Evolutionary conservation across 1,140 invertebrate species (phyloP).

Genomic region (Temnothorax longispinosus): DNA sequence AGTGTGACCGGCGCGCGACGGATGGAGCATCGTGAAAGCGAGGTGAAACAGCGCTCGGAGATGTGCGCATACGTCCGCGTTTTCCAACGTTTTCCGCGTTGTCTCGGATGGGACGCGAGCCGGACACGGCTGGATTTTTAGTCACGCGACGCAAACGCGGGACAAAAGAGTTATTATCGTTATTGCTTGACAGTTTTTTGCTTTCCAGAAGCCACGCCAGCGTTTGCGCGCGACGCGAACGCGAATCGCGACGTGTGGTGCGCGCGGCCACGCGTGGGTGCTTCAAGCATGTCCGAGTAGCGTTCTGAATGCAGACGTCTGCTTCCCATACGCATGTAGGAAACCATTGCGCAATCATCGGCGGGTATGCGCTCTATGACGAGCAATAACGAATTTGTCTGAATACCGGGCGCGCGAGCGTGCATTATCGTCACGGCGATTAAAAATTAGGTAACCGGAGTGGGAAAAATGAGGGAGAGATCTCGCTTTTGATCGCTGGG

Average conservation of each 20-base stretch:
- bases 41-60: neutral
- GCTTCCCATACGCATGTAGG: conserved; percentile 57
- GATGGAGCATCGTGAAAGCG: neutral
- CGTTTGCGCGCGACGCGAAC: neutral
- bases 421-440: conserved; percentile 6
- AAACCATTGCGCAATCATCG: conserved; percentile 57
- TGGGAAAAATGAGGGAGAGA: conserved; percentile 30
- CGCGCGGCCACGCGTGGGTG: neutral
- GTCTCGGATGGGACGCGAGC: neutral
- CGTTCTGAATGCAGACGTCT: neutral
- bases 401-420: neutral
- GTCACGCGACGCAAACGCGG: neutral
- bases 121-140: conserved; percentile 3
- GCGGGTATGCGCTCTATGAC: conserved; percentile 24
- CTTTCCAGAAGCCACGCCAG: neutral
- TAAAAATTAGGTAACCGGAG: conserved; percentile 55
- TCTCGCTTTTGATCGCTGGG: neutral
- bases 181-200: neutral
- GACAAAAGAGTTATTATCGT: neutral
- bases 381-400: conserved; percentile 53
- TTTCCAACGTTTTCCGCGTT: neutral
- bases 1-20: no score
- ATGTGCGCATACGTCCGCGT: neutral
- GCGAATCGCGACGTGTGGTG: neutral
- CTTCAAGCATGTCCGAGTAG: neutral